Evolutionary conservation across 2,113 vertebrate species (phyloP).

Genomic region (Tamias sibiricus): DNA sequence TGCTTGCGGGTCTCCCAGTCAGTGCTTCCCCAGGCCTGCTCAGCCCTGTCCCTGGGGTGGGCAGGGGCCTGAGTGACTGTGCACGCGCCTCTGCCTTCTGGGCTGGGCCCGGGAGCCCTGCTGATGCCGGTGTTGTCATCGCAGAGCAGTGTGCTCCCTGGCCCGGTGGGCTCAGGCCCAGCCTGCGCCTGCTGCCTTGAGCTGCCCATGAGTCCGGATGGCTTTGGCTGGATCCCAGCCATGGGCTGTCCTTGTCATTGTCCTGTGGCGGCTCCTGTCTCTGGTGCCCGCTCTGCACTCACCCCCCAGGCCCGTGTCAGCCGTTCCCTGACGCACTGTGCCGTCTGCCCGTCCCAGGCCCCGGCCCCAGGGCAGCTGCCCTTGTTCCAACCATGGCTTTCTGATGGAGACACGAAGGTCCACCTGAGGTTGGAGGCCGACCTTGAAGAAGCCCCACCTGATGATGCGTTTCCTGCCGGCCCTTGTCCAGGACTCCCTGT

Average conservation of each 20-base stretch:
- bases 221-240: background rate
- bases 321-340: no score
- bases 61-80: no score
- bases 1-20: fast-evolving
- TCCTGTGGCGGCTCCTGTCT: background rate
- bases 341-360: background rate
- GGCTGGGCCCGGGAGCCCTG: background rate
- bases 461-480: fast-evolving
- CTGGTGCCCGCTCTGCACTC: background rate
- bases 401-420: background rate
- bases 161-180: background rate
- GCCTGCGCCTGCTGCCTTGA: fast-evolving
- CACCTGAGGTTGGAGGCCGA: fast-evolving
- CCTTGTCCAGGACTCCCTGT: background rate
- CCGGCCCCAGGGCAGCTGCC: background rate
- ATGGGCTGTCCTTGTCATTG: fast-evolving
- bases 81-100: no score
- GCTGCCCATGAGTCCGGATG: background rate
- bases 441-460: background rate
- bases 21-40: fast-evolving
- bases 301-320: background rate
- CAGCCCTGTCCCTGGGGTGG: no score
- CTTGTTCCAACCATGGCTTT: background rate
- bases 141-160: fast-evolving
- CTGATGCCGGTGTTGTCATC: fast-evolving